Percentiles rank a stretch among this genome's conserved stretches.
These are phyloP conservation scores for Phalanger gymnotis DNA, from an alignment of 2,797 vertebrate species.

Conservation along the genomic window DNA sequence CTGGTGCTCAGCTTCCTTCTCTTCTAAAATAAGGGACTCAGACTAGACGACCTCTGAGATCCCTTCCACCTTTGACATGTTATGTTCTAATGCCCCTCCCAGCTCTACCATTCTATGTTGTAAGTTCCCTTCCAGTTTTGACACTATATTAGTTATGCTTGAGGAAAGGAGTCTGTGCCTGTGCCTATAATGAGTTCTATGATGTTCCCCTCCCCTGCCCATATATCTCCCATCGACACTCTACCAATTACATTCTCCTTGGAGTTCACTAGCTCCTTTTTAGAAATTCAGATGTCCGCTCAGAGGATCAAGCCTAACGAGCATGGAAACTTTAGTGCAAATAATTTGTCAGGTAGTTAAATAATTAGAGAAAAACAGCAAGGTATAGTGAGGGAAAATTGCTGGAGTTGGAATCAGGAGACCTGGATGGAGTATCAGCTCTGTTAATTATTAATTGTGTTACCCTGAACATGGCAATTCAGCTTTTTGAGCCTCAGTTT, in stretches of 20 bases:
- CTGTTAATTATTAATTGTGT: neutral
- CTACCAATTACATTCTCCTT: neutral
- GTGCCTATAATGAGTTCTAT: neutral
- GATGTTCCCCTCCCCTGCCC: neutral
- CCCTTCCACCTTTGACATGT: neutral
- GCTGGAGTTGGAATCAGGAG: neutral
- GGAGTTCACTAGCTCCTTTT: neutral
- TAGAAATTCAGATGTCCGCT: neutral
- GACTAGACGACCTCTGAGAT: neutral
- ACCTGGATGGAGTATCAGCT: neutral
- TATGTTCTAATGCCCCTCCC: neutral
- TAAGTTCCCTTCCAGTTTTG: neutral
- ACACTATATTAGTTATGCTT: neutral
- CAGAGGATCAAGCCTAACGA: neutral
- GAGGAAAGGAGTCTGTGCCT: neutral
- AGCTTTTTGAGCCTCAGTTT: neutral
- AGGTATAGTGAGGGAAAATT: neutral
- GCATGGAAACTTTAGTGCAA: neutral
- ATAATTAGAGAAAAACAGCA: neutral
- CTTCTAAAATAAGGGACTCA: neutral
- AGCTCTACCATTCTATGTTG: neutral
- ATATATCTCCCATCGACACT: neutral
- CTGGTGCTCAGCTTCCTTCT: neutral
- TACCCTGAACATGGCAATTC: neutral
- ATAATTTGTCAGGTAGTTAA: neutral